Percentiles rank a stretch among this genome's conserved stretches.
phyloP scores from a whole-genome alignment of 2,113 vertebrate species.

The Murina feae region DNA sequence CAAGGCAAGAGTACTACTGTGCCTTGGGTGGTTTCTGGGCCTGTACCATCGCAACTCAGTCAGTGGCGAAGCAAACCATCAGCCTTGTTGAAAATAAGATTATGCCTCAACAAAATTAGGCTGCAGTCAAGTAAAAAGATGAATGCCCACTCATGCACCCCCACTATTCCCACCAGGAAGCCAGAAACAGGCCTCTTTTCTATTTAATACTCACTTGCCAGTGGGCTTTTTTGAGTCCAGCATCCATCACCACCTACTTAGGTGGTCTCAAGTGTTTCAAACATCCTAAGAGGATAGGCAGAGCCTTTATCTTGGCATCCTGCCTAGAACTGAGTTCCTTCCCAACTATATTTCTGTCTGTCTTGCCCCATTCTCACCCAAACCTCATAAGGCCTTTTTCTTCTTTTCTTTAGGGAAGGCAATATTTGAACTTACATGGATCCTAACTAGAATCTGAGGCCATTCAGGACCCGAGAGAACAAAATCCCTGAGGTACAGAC shows the following conservation, averaged over 20 bases:
- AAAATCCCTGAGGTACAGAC: background rate
- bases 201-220: background rate
- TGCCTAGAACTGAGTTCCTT: background rate
- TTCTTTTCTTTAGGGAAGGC: background rate
- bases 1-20: background rate
- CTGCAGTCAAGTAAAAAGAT: background rate
- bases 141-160: background rate
- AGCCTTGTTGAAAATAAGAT: background rate
- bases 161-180: background rate
- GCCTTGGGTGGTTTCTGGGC: background rate
- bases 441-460: background rate
- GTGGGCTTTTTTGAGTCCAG: background rate
- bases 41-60: background rate
- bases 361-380: background rate
- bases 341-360: background rate
- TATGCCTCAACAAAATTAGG: background rate
- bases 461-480: background rate
- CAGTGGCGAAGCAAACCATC: background rate
- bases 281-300: background rate
- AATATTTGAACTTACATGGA: background rate
- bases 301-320: background rate
- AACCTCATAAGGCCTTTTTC: background rate
- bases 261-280: background rate
- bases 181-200: background rate
- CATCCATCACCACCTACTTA: background rate